Conservation (phyloP, 2,888 invertebrate genomes). For the Lottia gigantea region DNA sequence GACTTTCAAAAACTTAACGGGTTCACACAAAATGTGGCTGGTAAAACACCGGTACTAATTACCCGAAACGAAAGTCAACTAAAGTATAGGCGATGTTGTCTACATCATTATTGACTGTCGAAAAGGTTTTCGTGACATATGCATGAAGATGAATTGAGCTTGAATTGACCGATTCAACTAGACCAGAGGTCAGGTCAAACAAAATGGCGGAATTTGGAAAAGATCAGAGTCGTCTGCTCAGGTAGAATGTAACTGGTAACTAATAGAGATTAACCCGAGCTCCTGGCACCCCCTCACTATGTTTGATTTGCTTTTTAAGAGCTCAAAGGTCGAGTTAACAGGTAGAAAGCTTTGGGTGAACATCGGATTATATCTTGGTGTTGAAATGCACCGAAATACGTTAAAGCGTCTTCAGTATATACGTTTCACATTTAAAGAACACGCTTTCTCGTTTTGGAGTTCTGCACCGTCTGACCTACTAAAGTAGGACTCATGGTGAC, state of each 20-base stretch:
- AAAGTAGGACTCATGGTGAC: no score
- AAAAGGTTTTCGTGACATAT: not conserved
- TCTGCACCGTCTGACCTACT: no score
- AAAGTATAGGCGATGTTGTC: not conserved
- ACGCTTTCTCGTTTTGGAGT: no score
- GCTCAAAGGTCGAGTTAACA: not conserved
- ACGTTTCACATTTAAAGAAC: no score
- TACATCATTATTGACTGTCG: not conserved
- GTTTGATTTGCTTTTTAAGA: not conserved
- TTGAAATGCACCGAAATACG: no score
- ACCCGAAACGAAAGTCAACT: slow-evolving; percentile 3
- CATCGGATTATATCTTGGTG: no score
- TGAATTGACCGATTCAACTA: no score
- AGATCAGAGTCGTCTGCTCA: not conserved
- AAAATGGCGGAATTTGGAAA: not conserved
- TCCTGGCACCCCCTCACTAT: not conserved
- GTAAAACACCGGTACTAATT: not conserved
- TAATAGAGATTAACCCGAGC: not conserved
- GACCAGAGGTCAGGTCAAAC: not conserved
- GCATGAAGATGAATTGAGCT: no score
- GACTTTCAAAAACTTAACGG: not conserved
- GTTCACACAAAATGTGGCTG: not conserved
- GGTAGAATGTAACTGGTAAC: not conserved
- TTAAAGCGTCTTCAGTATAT: no score
- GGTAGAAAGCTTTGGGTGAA: no score